Evolutionary conservation across 2,888 invertebrate species (phyloP).

Genomic region (Pseudococcus viburni): DNA sequence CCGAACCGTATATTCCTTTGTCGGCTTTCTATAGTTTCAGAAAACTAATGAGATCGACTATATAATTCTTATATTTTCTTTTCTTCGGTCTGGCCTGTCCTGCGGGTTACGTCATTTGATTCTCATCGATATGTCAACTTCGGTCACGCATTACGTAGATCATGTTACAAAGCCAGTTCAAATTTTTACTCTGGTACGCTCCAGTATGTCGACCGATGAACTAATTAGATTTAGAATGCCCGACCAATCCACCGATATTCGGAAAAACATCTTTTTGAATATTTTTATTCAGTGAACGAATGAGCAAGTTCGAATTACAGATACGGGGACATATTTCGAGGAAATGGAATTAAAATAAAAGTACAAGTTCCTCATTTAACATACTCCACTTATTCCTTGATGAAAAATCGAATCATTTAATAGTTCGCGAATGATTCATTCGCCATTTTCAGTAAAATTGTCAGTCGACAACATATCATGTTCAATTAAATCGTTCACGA

Average conservation of each 20-base stretch:
- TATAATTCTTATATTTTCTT: slow-evolving; percentile 25
- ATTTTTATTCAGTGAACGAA: too few relatives aligned
- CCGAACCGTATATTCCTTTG: slow-evolving; percentile 21
- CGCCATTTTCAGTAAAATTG: too few relatives aligned
- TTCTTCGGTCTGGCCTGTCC: neutral
- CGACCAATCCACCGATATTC: neutral
- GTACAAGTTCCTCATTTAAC: too few relatives aligned
- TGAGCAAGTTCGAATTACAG: too few relatives aligned
- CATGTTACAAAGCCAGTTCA: neutral
- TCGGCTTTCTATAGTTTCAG: slow-evolving; percentile 15
- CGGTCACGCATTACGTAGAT: slow-evolving; percentile 43
- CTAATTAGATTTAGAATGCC: neutral
- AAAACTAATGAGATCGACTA: slow-evolving; percentile 40
- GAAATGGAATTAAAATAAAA: too few relatives aligned
- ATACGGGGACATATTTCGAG: too few relatives aligned
- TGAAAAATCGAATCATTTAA: too few relatives aligned
- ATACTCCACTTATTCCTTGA: too few relatives aligned
- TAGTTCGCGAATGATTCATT: too few relatives aligned
- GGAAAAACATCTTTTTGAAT: neutral
- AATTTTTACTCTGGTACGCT: neutral
- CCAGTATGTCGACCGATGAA: neutral
- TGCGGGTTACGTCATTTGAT: slow-evolving; percentile 6
- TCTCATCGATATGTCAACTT: slow-evolving; percentile 45
- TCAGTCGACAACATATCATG: too few relatives aligned
- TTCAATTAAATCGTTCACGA: too few relatives aligned